Conservation (phyloP, 1,140 invertebrate species). For the Bursaphelenchus mucronatus region DNA sequence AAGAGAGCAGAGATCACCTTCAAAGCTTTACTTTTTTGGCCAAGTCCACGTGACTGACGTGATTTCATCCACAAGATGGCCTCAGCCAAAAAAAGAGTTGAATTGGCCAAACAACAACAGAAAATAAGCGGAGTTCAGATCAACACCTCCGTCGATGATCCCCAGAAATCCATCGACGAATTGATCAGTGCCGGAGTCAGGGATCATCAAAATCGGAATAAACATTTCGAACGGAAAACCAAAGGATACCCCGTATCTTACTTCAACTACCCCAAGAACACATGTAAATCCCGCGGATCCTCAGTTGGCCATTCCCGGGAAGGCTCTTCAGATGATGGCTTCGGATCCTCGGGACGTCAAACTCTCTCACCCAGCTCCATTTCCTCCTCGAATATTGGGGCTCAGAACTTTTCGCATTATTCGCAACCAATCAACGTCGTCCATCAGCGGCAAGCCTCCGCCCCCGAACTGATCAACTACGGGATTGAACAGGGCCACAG, state of each 20-base stretch:
- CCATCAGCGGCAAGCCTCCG: conserved; percentile 25
- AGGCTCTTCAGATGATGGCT: conserved; percentile 30
- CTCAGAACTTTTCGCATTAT: conserved; percentile 11
- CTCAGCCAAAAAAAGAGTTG: conserved; percentile 24
- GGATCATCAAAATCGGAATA: conserved; percentile 23
- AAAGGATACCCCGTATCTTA: conserved; percentile 22
- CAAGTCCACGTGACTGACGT: too few relatives aligned
- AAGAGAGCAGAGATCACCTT: too few relatives aligned
- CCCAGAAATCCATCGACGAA: conserved; percentile 28
- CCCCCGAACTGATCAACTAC: conserved; percentile 23
- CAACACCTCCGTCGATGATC: conserved; percentile 28
- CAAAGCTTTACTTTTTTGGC: too few relatives aligned
- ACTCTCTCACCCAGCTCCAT: conserved; percentile 25
- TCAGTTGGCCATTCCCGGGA: conserved; percentile 31
- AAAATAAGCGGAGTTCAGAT: conserved; percentile 17
- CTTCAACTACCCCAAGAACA: conserved; percentile 14
- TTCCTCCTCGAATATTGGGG: conserved; percentile 24
- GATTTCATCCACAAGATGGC: conserved; percentile 5
- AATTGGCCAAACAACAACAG: conserved; percentile 20
- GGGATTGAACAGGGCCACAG: neutral
- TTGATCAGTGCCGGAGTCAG: conserved; percentile 20
- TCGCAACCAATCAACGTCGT: conserved; percentile 20
- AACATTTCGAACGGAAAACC: conserved; percentile 28
- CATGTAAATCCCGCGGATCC: conserved; percentile 28
- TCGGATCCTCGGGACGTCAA: conserved; percentile 28